Conservation (phyloP, 2,113 vertebrate species). For the Proterorhinus semilunaris region DNA sequence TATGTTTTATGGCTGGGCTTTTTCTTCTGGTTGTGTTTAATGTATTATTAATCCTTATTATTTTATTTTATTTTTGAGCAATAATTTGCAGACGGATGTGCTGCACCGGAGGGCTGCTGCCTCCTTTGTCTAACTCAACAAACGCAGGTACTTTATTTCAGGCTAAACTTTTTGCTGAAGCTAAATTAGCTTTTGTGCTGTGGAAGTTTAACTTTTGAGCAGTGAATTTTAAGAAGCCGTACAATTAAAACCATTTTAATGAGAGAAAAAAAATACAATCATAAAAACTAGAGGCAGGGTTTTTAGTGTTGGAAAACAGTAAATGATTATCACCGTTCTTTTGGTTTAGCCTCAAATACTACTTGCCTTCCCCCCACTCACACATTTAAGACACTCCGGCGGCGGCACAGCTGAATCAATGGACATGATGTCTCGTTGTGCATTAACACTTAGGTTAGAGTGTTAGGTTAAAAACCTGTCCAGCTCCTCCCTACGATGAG, state of each 20-base stretch:
- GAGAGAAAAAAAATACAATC: neutral
- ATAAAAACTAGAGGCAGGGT: neutral
- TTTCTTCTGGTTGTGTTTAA: slow-evolving; percentile 67
- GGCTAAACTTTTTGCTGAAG: slow-evolving; percentile 57
- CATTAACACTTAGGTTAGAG: slow-evolving; percentile 91
- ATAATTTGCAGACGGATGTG: slow-evolving; percentile 74
- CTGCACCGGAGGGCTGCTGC: slow-evolving; percentile 52
- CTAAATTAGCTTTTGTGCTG: slow-evolving; percentile 31
- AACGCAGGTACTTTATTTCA: slow-evolving; percentile 46
- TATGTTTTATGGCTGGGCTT: slow-evolving; percentile 75
- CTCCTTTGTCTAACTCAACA: slow-evolving; percentile 59
- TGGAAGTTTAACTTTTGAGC: slow-evolving; percentile 21
- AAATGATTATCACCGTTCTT: slow-evolving; percentile 19
- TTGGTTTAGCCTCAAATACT: slow-evolving; percentile 32
- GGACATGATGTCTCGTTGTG: slow-evolving; percentile 92
- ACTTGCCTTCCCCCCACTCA: slow-evolving; percentile 37
- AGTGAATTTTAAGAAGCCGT: slow-evolving; percentile 21
- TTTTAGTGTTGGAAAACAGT: slow-evolving; percentile 3
- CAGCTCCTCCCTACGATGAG: slow-evolving; percentile 74
- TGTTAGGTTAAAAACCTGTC: slow-evolving; percentile 95
- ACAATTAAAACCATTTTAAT: slow-evolving; percentile 9
- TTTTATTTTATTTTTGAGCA: slow-evolving; percentile 61
- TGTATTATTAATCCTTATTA: slow-evolving; percentile 78
- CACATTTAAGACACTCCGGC: slow-evolving; percentile 77
- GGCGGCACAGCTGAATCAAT: slow-evolving; percentile 93